Evolutionary conservation across 1,140 invertebrate genomes (phyloP), one percentile per base, ranked within the genome.

Genomic region (Drosophila parvula): DNA sequence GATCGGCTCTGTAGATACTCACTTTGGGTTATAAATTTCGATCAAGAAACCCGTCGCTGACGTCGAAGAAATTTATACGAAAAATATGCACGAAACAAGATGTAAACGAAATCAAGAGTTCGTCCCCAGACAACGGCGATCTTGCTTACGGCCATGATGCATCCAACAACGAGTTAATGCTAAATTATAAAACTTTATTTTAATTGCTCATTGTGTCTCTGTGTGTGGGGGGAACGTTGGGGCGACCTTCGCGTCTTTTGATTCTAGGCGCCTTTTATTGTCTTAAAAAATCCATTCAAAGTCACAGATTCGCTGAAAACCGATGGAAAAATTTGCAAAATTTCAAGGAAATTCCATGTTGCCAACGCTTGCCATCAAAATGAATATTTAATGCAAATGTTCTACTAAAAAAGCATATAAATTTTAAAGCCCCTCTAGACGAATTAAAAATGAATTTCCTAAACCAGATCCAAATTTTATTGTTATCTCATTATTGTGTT

Each of bases 61-160:
- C 84, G 84, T 84, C 64, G 80, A 74, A 89, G 79, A 89, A 78
- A 86, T 78, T 84, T 68, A 61, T 40, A 55, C 41, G 27, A 32
- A 70, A 64, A 58, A 61, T 71, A 69, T 53, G 51, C 74, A 73
- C 62, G 67, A 69, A 63, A 59, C 68, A 55, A 83, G 76, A 74
- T 86, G 78, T 71, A 90, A 90, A 90, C 71, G 81, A 90, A 90
- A 90, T 55, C 69, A 79, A 83, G 71, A 90, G 88, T 80, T 64
- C 41, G 40, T 22, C 30, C 34, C 56, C 32, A 60, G 56, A 56
- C 55, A 38, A 41, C 32, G 45, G 32, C 51, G 44, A 32, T 38
- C 40, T 43, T 47, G 59, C 45, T 40, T 59, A 16, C 48, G 56
- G 43, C 57, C 73, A 64, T 67, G 61, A 67, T 79, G 65, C 75